Evolutionary conservation across 2,797 vertebrate species (phyloP).

Genomic region (Sparus aurata): DNA sequence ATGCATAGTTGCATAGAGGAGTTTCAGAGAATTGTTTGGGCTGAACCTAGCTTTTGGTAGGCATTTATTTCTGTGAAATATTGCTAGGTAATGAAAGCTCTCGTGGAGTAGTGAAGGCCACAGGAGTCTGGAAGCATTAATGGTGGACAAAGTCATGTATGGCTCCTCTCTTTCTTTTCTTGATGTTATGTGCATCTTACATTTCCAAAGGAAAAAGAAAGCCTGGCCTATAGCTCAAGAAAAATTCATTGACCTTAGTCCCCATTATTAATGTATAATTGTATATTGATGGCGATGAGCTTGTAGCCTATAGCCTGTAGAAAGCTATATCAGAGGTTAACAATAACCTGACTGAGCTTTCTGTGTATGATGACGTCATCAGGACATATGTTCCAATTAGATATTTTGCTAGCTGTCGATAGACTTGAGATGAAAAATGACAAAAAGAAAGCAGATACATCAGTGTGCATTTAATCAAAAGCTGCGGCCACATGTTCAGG

Average conservation of each 20-base stretch:
- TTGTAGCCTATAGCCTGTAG: background rate
- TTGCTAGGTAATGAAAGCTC: background rate
- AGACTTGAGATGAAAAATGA: conserved; percentile 3
- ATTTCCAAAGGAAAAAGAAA: background rate
- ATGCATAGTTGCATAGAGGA: background rate
- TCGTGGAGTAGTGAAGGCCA: background rate
- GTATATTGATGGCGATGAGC: background rate
- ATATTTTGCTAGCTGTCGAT: background rate
- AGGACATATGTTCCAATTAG: background rate
- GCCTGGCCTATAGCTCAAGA: background rate
- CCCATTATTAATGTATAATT: background rate
- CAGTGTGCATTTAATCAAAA: background rate
- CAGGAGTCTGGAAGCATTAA: background rate
- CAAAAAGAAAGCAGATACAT: background rate
- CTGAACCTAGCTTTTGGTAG: conserved; percentile 9
- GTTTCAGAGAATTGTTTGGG: background rate
- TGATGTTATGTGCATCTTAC: background rate
- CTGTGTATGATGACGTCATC: background rate
- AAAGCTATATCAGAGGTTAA: background rate
- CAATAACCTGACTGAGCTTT: background rate
- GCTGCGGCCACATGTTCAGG: background rate
- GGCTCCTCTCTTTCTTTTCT: background rate
- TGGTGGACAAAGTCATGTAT: background rate
- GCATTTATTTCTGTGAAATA: background rate
- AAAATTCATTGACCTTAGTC: too few species aligned